Conservation (phyloP, 2,113 vertebrate species). For the Sinosuthora webbiana region DNA sequence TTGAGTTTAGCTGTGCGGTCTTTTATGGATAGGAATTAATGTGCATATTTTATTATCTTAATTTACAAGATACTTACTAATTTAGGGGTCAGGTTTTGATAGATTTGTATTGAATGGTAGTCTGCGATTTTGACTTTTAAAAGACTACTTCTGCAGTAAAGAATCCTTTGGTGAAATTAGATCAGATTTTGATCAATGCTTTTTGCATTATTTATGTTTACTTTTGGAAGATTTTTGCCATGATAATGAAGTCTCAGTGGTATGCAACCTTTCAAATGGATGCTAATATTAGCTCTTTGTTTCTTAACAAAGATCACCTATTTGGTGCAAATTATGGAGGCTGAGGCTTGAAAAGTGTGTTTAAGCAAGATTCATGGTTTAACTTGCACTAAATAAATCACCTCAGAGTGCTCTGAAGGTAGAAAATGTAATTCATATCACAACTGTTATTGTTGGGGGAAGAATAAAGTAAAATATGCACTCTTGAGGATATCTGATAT, state of each 20-base stretch:
- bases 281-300: background rate
- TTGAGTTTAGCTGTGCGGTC: background rate
- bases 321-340: background rate
- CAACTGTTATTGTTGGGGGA: background rate
- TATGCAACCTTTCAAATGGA: background rate
- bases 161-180: background rate
- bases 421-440: background rate
- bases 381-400: background rate
- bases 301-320: background rate
- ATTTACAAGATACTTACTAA: background rate
- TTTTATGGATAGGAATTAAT: rapidly evolving
- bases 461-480: background rate
- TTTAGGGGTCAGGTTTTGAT: background rate
- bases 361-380: background rate
- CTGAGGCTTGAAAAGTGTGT: background rate
- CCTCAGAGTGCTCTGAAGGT: background rate
- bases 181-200: background rate
- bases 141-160: background rate
- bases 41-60: background rate
- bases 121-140: background rate
- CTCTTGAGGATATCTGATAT: background rate
- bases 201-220: background rate
- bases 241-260: background rate
- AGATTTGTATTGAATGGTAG: background rate
- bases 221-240: background rate